Evolutionary conservation across 2,888 invertebrate species (phyloP).

Genomic region (Limnephilus lunatus): DNA sequence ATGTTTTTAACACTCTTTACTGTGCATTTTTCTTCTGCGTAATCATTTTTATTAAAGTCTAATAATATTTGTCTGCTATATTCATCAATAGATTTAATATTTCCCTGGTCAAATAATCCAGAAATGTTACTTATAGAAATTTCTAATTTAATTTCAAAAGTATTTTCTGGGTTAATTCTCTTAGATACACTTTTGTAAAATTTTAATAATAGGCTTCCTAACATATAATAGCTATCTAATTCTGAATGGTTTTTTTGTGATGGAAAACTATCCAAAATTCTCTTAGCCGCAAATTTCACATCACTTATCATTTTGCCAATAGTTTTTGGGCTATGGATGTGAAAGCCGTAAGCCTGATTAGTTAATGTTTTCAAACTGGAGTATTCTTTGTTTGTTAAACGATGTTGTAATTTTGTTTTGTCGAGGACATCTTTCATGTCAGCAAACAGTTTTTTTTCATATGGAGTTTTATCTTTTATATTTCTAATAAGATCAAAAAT

Average conservation of each 20-base stretch:
- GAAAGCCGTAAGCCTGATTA: not conserved
- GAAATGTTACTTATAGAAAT: not conserved
- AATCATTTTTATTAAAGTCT: not conserved
- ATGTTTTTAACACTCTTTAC: not conserved
- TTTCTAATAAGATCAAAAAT: not conserved
- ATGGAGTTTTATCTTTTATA: not conserved
- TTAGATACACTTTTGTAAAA: not conserved
- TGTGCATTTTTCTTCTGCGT: not conserved
- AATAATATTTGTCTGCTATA: not conserved
- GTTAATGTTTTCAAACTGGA: not conserved
- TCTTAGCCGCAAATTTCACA: not conserved
- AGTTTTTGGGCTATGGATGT: not conserved
- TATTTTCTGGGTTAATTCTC: not conserved
- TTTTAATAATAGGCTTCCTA: not conserved
- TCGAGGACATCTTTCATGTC: not conserved
- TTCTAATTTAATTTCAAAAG: not conserved
- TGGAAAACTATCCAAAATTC: not conserved
- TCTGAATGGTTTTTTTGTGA: not conserved
- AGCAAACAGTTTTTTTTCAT: not conserved
- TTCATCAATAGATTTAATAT: not conserved
- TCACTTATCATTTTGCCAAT: not conserved
- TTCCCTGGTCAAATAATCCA: not conserved
- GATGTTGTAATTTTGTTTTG: not conserved
- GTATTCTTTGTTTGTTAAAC: not conserved
- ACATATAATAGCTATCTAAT: not conserved